Evolutionary conservation across 2,113 vertebrate species (phyloP).

Genomic region (Xiphophorus maculatus): DNA sequence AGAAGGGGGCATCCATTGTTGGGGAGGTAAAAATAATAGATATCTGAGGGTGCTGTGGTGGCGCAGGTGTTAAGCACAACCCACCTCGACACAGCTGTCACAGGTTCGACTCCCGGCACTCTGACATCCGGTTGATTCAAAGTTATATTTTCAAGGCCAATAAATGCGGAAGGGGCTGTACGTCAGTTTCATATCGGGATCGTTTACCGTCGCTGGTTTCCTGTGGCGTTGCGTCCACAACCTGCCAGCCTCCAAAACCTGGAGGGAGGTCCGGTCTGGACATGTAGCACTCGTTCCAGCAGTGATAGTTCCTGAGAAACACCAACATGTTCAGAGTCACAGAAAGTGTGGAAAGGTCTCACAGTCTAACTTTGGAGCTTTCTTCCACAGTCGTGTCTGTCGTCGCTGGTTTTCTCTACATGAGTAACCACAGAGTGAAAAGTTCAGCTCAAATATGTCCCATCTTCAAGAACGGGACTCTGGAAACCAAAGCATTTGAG

Average conservation of each 20-base stretch:
- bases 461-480: neutral
- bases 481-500: too few relatives aligned
- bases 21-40: too few relatives aligned
- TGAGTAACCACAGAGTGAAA: neutral
- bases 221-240: slow-evolving; percentile 94
- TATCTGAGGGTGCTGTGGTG: too few relatives aligned
- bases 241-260: slow-evolving; percentile 96
- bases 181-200: neutral
- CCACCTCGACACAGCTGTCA: too few relatives aligned
- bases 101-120: neutral
- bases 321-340: neutral
- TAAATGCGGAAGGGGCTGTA: neutral
- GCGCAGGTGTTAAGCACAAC: too few relatives aligned
- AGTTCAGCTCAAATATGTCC: neutral
- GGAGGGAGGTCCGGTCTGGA: slow-evolving; percentile 90
- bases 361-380: neutral
- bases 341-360: neutral
- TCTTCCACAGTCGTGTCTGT: neutral
- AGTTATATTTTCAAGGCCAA: neutral
- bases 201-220: slow-evolving; percentile 95
- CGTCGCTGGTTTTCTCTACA: neutral
- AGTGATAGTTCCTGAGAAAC: slow-evolving; percentile 92
- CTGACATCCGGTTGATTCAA: neutral
- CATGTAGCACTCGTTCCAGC: slow-evolving; percentile 98
- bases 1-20: too few relatives aligned